Conservation (phyloP, 2,888 invertebrate genomes). For the Pediacus dermestoides region DNA sequence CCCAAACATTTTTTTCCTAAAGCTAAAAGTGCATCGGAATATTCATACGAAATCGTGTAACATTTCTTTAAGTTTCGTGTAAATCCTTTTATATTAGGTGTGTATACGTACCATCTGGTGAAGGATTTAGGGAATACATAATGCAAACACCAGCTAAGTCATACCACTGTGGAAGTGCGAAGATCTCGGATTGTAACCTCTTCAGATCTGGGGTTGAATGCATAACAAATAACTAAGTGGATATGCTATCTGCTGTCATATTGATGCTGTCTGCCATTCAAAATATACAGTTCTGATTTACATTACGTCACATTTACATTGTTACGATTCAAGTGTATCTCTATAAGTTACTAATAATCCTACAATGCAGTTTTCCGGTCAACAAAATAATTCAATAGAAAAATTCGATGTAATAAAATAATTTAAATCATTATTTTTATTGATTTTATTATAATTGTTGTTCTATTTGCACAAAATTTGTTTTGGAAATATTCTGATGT, state of each 20-base stretch:
- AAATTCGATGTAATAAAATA: no score
- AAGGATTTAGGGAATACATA: slow-evolving; percentile 46
- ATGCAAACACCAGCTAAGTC: slow-evolving; percentile 44
- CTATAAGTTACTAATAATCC: slow-evolving; percentile 6
- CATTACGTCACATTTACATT: slow-evolving; percentile 38
- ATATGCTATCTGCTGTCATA: slow-evolving; percentile 38
- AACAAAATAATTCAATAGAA: no score
- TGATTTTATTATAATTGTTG: no score
- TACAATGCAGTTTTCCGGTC: no score
- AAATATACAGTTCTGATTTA: slow-evolving; percentile 32
- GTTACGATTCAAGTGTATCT: slow-evolving; percentile 27
- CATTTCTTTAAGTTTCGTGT: slow-evolving; percentile 27
- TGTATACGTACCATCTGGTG: slow-evolving; percentile 41
- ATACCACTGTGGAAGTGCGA: slow-evolving; percentile 41
- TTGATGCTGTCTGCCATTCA: slow-evolving; percentile 42
- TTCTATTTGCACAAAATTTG: no score
- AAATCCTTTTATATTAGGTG: slow-evolving; percentile 37
- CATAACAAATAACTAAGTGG: slow-evolving; percentile 49
- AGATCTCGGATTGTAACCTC: slow-evolving; percentile 42
- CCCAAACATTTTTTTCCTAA: no score
- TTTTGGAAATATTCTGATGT: no score
- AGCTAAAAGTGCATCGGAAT: no score
- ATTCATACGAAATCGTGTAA: slow-evolving; percentile 11
- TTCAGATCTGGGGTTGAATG: slow-evolving; percentile 45
- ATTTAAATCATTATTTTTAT: no score